phyloP scores from a whole-genome alignment of 92 coral and sea anemone species.

The Epizoanthus rinbou region DNA sequence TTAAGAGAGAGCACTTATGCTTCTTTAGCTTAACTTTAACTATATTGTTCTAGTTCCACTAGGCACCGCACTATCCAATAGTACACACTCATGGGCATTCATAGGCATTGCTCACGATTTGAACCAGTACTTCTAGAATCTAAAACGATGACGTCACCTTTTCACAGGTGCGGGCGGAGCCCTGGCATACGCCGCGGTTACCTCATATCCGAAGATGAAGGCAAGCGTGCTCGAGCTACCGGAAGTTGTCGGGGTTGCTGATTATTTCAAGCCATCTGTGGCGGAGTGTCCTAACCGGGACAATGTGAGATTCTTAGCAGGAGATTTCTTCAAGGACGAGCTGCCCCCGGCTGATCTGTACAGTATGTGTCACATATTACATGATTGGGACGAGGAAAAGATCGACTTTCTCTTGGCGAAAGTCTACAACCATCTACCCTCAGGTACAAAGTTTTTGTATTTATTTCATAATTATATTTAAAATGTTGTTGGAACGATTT shows the following conservation, averaged over 20 bases:
- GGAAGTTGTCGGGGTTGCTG: conserved; percentile 38
- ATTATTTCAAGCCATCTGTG: conserved; percentile 42
- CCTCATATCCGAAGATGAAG: conserved; percentile 48
- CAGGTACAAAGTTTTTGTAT: conserved; percentile 19
- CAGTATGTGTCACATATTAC: conserved; percentile 39
- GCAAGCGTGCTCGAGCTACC: conserved; percentile 45
- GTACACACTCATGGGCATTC: too few species aligned
- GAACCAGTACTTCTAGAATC: too few species aligned
- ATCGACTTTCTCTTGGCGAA: conserved; percentile 34
- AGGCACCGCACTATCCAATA: too few species aligned
- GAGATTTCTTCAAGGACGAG: conserved; percentile 47
- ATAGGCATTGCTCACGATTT: too few species aligned
- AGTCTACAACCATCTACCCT: conserved; percentile 35
- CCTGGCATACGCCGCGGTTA: conserved; percentile 45
- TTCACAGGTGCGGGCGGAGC: conserved; percentile 43
- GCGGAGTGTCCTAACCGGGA: conserved; percentile 21
- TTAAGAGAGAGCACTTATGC: too few species aligned
- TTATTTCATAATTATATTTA: too few species aligned
- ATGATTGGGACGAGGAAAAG: conserved; percentile 40
- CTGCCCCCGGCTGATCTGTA: conserved; percentile 43
- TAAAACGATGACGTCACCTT: neutral
- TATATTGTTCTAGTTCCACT: too few species aligned
- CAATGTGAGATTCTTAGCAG: conserved; percentile 35
- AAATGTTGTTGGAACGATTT: too few species aligned
- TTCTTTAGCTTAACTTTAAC: too few species aligned